A percentile compares a stretch with the other conserved stretches of the same genome.
phyloP scores from a whole-genome alignment of 2,797 vertebrate genomes.

The Chrysocyon brachyurus region DNA sequence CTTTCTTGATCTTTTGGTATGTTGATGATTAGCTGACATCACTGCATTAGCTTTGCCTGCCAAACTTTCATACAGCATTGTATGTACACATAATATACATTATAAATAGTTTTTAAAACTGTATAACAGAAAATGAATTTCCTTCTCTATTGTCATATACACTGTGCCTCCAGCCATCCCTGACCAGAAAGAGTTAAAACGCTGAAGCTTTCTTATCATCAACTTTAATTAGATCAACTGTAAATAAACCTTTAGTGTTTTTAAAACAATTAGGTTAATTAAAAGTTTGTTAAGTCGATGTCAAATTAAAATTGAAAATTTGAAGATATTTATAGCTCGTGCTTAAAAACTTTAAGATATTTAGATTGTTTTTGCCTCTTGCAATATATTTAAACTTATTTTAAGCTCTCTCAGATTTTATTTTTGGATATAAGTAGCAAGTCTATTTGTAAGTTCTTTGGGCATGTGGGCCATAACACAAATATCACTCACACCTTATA shows the following conservation, averaged over 20 bases:
- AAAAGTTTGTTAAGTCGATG: not conserved
- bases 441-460: not conserved
- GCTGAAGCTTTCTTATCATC: not conserved
- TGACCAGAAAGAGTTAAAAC: not conserved
- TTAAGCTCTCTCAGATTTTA: not conserved
- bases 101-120: not conserved
- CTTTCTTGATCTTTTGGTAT: slow-evolving; percentile 19
- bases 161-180: not conserved
- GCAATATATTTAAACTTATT: not conserved
- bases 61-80: not conserved
- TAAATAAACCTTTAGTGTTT: slow-evolving; percentile 49
- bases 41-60: not conserved
- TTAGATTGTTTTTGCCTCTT: not conserved
- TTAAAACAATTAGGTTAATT: slow-evolving; percentile 42
- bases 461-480: not conserved
- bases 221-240: slow-evolving; percentile 31
- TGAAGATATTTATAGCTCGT: slow-evolving; percentile 37
- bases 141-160: not conserved
- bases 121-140: not conserved
- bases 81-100: not conserved
- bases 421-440: not conserved
- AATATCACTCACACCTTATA: not conserved
- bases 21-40: not conserved
- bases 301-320: slow-evolving; percentile 48
- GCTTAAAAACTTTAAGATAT: not conserved